Evolutionary conservation across 2,113 vertebrate genomes (phyloP).

Genomic region (Eudyptes chrysolophus): DNA sequence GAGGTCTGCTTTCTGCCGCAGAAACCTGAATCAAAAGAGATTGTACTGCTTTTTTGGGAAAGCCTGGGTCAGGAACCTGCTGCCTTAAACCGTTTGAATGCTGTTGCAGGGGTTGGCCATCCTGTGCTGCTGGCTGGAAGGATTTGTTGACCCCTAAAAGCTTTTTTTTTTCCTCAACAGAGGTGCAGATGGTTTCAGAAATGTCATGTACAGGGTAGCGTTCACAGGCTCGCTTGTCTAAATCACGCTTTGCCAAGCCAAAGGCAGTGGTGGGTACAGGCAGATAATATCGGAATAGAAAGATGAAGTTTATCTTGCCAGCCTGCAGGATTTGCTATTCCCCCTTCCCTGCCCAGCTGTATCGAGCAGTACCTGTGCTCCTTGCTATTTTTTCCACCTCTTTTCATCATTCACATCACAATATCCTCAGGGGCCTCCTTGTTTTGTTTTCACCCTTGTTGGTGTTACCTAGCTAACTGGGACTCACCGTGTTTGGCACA

Average conservation of each 20-base stretch:
- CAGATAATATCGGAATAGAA: fast-evolving
- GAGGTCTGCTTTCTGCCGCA: not conserved
- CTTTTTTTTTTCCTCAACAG: fast-evolving
- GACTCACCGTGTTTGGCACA: fast-evolving
- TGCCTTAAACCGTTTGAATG: fast-evolving
- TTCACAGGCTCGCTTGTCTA: not conserved
- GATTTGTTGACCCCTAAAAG: not conserved
- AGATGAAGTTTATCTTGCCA: not conserved
- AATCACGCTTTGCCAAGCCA: not conserved
- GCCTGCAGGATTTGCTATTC: not conserved
- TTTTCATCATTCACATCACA: not conserved
- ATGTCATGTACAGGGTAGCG: fast-evolving
- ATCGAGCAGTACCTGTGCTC: not conserved
- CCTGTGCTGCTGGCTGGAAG: not conserved
- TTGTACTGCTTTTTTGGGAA: not conserved
- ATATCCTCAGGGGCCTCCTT: not conserved
- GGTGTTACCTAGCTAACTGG: not conserved
- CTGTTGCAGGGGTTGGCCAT: not conserved
- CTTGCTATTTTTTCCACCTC: not conserved
- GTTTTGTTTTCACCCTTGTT: not conserved
- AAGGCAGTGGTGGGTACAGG: not conserved
- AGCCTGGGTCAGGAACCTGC: not conserved
- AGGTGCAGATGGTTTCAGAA: not conserved
- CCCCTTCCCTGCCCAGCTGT: not conserved
- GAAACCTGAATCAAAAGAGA: not conserved